Evolutionary conservation across 2,888 invertebrate genomes (phyloP), one percentile per base, ranked within the genome.

Genomic region (Tachina fera): DNA sequence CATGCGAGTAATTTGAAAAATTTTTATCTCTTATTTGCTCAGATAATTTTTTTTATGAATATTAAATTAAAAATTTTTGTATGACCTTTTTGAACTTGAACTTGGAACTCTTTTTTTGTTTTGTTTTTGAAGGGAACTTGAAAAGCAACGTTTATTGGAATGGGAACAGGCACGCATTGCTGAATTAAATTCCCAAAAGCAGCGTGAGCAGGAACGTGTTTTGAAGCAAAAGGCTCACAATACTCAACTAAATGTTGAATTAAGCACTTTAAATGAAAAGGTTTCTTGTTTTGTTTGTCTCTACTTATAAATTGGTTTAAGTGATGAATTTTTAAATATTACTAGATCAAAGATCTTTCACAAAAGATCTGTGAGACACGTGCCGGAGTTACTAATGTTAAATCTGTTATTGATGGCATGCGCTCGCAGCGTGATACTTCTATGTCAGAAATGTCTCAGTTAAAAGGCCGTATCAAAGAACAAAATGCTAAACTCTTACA

Each of bases 331-430:
- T 94, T 39, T 11, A 31, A 39, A 31, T 43, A 10, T 63, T 61
- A 14, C 4, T n/a, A 93, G 95, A 96, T 97, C 41, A 95, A 95
- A 87, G 97, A 97, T 90, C 93, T 97, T 72, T 96, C 96, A 10
- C 95, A 95, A 88, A 96, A 96, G 91, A 97, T 97, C 87, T 96
- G 96, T 89, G 96, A 97, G 90, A 97, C 97, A 0, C 94, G 97
- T 19, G 96, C 96, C 8, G 97, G 97, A 3, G 98, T 99, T 0
- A 97, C 98, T 0, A 96, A 96, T 51, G 96, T 98, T 3, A 99
- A 99, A 92, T 95, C 97, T 1, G 97, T 97, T n/a, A 99, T 99
- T 81, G 99, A 99, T 91, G 97, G 97, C 0, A 99, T 99, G 99
- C 94, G 96, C 74, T 95, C 96, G 0, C 97, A 97, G n/a, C 94